Evolutionary conservation across 1,140 invertebrate species (phyloP).

Genomic region (Mamestra configurata): DNA sequence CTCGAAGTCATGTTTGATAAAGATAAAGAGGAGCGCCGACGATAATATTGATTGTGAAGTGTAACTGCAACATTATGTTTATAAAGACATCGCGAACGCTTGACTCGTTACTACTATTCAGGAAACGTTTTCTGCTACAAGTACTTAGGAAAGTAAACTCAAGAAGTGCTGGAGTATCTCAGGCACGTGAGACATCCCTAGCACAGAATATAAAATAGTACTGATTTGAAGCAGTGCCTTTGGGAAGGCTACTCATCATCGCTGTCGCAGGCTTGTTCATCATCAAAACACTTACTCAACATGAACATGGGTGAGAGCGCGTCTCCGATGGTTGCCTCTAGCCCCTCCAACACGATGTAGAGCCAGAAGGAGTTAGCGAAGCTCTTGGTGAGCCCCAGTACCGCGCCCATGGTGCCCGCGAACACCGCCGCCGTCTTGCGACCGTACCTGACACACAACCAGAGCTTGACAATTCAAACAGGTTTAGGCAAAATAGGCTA

Average conservation of each 20-base stretch:
- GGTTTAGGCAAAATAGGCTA: not conserved
- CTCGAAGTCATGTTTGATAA: not conserved
- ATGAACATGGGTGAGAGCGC: conserved; percentile 83
- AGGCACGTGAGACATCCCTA: too few species aligned
- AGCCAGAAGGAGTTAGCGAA: conserved; percentile 74
- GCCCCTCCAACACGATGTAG: conserved; percentile 72
- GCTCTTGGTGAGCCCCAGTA: conserved; percentile 77
- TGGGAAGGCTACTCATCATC: too few species aligned
- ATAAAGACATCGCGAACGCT: too few species aligned
- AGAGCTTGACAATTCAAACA: too few species aligned
- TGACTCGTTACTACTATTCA: too few species aligned
- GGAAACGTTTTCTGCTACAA: too few species aligned
- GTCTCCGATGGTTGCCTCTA: conserved; percentile 80
- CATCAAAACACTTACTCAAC: conserved; percentile 83
- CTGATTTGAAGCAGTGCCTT: too few species aligned
- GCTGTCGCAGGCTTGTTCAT: too few species aligned
- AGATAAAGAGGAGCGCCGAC: not conserved
- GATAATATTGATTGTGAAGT: not conserved
- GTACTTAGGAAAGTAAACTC: too few species aligned
- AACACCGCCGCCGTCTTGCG: conserved; percentile 82
- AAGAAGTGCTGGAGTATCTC: too few species aligned
- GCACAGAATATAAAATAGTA: too few species aligned
- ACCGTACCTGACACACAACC: conserved; percentile 67
- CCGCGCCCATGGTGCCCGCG: conserved; percentile 76
- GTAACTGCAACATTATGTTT: too few species aligned